Evolutionary conservation across 2,113 vertebrate species (phyloP), one percentile per base, ranked within the genome.

Genomic region (Galbula dea): DNA sequence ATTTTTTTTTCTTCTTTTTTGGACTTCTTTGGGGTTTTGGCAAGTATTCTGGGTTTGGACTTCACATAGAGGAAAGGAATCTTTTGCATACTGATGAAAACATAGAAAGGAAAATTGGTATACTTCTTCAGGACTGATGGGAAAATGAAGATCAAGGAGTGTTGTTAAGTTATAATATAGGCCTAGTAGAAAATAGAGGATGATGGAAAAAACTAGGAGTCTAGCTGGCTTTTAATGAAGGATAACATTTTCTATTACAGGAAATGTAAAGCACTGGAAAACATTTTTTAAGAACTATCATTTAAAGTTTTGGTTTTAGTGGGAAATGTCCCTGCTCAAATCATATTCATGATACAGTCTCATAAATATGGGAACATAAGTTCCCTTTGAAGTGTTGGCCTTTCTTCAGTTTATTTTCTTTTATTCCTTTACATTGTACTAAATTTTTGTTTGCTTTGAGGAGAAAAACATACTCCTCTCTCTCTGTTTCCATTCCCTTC

Each of bases 161-260:
- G 75, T 19, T 94, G 67, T 88, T 95, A 92, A 92, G 92, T 94
- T 92, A 91, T 88, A 93, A 78, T 78, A 84, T 85, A 76, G 71
- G 43, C 37, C 37, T 71, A 48, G 59, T 15, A 85, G 79, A 94
- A 92, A 89, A 80, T 10, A 92, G 57, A 52, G 11, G 15, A 65
- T 75, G 69, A 39, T 67, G 82, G 93, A 95, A 95, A 92, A 91
- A 94, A 62, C 54, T 82, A 55, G 63, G 54, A 88, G 36, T 59
- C 32, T 83, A 74, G 24, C 51, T 79, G 72, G 19, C 3, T 58
- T 94, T 85, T 77, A 79, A 93, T 74, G 67, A 92, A 88, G 91
- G 30, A 92, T 79, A 93, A 88, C 26, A 62, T 92, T 95, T 96
- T 96, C 93, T 86, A 95, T 89, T 93, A 95, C 87, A 91, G 89